Evolutionary conservation across 2,888 invertebrate species (phyloP), one percentile per base, ranked within the genome.

Genomic region (Meiosimyza decipiens): DNA sequence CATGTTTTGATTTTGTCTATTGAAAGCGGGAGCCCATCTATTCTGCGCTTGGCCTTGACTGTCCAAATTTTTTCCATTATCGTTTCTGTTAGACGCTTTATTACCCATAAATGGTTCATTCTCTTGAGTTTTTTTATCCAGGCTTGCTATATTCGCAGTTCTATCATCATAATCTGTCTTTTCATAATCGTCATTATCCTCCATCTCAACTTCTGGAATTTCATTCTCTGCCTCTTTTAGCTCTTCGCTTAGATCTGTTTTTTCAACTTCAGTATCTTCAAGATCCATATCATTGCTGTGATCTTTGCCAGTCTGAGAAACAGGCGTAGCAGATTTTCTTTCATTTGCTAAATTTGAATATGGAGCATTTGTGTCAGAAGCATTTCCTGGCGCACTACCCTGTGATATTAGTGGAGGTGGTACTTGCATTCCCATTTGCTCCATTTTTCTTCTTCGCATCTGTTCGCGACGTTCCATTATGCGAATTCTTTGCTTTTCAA

Each of bases 401-500:
- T 54, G 12, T 11, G 57, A 15, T 2, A 69, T 47, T 64, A 52
- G 57, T n/a, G 69, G 66, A 15, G 71, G 73, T 60, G 74, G 73
- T 55, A 72, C 73, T 55, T 76, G 71, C n/a, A 66, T 13, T 7
- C 76, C 77, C 76, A 75, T 75, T 64, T 80, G 80, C 57, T 77
- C 73, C 40, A 83, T 74, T 74, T 83, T 85, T 5, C 85, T 92
- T 74, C 90, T 90, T 68, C 93, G 91, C 94, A 95, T 94, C 83
- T 93, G 92, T 82, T 93, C 92, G n/a, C 95, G 89, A 16, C 95
- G 89, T 79, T 95, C 94, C 70, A 95, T 87, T 52, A 95, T 88
- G 81, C 94, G 94, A 77, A 91, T 91, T 18, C 95, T 90, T 88
- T 94, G 96, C 52, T 92, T 91, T 82, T 95, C 94, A 92, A 96